These are phyloP conservation scores for Sebastes dallii DNA, from an alignment of 2,797 vertebrate species.

Conservation along the genomic window DNA sequence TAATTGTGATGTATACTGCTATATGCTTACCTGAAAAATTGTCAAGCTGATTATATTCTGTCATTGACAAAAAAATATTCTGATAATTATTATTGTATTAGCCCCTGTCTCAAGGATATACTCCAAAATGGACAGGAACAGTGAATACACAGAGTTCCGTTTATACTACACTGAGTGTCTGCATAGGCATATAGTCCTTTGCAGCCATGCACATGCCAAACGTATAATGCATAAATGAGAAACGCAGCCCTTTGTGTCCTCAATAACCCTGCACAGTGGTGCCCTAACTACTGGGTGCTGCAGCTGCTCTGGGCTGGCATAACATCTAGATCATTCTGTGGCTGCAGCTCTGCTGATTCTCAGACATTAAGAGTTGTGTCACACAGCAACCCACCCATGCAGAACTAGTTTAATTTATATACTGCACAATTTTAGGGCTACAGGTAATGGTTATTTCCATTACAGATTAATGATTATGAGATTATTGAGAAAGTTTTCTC, in stretches of 20 bases:
- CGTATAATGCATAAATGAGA: constrained; percentile 15
- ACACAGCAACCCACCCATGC: constrained; percentile 28
- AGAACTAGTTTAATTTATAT: constrained; percentile 8
- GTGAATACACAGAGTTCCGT: neutral
- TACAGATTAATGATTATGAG: neutral
- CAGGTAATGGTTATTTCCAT: neutral
- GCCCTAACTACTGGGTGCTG: constrained; percentile 60
- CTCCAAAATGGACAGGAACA: neutral
- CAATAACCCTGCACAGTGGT: constrained; percentile 49
- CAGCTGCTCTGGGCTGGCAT: constrained; percentile 46
- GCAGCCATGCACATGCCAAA: neutral
- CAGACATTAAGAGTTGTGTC: constrained; percentile 19
- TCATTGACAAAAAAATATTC: neutral
- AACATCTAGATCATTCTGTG: constrained; percentile 36
- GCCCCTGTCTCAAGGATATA: neutral
- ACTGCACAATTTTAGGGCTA: neutral
- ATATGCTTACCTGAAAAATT: neutral
- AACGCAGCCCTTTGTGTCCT: constrained; percentile 33
- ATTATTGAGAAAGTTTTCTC: too few relatives aligned
- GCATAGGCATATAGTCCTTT: neutral
- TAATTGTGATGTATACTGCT: neutral
- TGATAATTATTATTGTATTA: too few relatives aligned
- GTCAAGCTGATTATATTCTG: neutral
- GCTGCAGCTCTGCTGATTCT: constrained; percentile 39
- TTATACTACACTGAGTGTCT: neutral